Base-by-base conservation (phyloP, 2,113 vertebrate genomes). In the Xiphophorus maculatus region DNA sequence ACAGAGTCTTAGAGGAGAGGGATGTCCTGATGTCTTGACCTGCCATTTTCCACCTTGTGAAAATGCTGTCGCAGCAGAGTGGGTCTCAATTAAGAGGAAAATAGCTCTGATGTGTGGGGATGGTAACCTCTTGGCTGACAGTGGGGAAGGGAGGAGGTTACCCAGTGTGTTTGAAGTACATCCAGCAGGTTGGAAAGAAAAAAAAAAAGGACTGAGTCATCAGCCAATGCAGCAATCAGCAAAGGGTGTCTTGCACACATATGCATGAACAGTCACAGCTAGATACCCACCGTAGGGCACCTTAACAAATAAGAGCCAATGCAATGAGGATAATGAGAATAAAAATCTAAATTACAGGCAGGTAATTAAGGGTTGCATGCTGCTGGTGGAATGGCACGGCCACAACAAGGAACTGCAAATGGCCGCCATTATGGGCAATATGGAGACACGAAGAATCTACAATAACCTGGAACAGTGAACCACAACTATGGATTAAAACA, bases 31-130 rank as follows among this genome's bases (percentile, higher is more conserved):
- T 88, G 87, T 85, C 84, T 86, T 91, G 79, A 91, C 90, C 87
- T 82, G 84, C 84, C 83, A 89, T 89, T 91, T 91, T 81, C 80
- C 82, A 76, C 79, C 87, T 74, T 84, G 78, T 72, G 82, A 84
- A 88, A 91, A 87, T 7, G 87, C 88, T 88, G 89, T 77, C 58
- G 81, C 86, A 85, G 89, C 85, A 88, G 81, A 87, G 84, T 74
- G 63, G 74, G 76, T 88, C 84, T 93, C 88, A 90, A 89, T 90
- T 89, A 91, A 84, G 84, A 87, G 77, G 78, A 79, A 86, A 86
- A 83, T 79, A 73, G 80, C 84, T 76, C 54, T 79, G 85, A 85
- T 86, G 80, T 84, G 86, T 82, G 86, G 84, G 71, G 66, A 87
- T 75, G 77, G 73, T 89, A 88, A 90, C 85, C 87, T 88, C 85